Conservation (phyloP, 2,888 invertebrate genomes). For the Plemyria rubiginata region DNA sequence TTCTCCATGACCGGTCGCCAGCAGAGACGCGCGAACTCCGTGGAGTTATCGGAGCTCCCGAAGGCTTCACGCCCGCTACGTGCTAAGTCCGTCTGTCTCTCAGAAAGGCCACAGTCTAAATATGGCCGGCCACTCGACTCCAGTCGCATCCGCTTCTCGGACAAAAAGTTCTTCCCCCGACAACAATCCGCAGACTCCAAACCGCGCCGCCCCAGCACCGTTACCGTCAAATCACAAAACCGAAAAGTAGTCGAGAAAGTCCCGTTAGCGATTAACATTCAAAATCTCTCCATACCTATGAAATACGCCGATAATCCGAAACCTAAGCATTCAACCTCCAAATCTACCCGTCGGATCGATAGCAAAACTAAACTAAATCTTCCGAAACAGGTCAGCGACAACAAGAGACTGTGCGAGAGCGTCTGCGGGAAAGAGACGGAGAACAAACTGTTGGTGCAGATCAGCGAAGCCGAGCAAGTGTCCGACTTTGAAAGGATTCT, state of each 20-base stretch:
- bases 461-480: conserved; percentile 86
- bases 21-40: conserved; percentile 53
- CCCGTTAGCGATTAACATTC: conserved; percentile 71
- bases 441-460: conserved; percentile 82
- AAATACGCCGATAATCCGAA: conserved; percentile 70
- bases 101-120: conserved; percentile 68
- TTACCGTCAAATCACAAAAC: conserved; percentile 67
- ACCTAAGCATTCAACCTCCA: conserved; percentile 69
- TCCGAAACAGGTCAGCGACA: conserved; percentile 74
- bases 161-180: conserved; percentile 59
- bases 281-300: conserved; percentile 75
- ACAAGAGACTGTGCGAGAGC: conserved; percentile 77
- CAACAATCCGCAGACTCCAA: conserved; percentile 49
- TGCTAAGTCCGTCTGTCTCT: conserved; percentile 71
- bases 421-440: conserved; percentile 75
- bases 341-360: conserved; percentile 56
- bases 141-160: conserved; percentile 54
- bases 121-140: conserved; percentile 65
- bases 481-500: conserved; percentile 87
- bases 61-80: conserved; percentile 57
- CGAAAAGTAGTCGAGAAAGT: conserved; percentile 67
- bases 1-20: conserved; percentile 42
- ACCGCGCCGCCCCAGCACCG: conserved; percentile 47
- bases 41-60: conserved; percentile 45
- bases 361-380: conserved; percentile 74